Evolutionary conservation across 1,140 invertebrate species (phyloP), one percentile per base, ranked within the genome.

Genomic region (Aphelenchoides besseyi): DNA sequence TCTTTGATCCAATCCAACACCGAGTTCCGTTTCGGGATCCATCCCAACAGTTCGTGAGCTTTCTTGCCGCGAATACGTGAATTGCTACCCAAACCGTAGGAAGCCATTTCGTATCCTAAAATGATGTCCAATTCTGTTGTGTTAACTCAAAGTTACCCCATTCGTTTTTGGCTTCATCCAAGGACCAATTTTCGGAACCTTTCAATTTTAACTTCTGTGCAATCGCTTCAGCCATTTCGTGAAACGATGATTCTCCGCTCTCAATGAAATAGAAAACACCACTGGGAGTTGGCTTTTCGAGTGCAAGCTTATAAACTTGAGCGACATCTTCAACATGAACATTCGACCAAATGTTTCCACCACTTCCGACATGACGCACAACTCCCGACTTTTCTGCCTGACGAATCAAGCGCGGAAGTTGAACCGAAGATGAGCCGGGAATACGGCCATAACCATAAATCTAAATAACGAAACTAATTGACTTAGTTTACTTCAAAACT

Each of bases 271-370:
- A 61, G 57, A 61, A 61, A 12, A 28, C n/a, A 66, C 63, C 63
- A 9, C 5, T 8, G 8, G 63, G 63, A 9, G 63, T 66, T 12
- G 16, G 16, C 26, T 66, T 66, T 29, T 66, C 63, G 18, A 66
- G 63, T n/a, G 63, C 63, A 54, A 59, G 48, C 8, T 28, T n/a
- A 26, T 66, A 66, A 9, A 69, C 35, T 8, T 66, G 16, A 8
- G 26, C 63, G 35, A 66, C 48, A 66, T 66, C 63, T 8, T 66
- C 63, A 29, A 66, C 26, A 29, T 66, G 63, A 9, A 66, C 63
- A 69, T 66, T 66, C 63, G 63, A 66, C 63, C 63, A 66, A 28
- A 66, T 69, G 63, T 66, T 66, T 8, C 63, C 63, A 29, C 63
- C 63, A n/a, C 52, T 64, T 8, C 63, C 63, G 8, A 66, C 63